Conservation (phyloP, 1,140 invertebrate species). For the Sitodiplosis mosellana region DNA sequence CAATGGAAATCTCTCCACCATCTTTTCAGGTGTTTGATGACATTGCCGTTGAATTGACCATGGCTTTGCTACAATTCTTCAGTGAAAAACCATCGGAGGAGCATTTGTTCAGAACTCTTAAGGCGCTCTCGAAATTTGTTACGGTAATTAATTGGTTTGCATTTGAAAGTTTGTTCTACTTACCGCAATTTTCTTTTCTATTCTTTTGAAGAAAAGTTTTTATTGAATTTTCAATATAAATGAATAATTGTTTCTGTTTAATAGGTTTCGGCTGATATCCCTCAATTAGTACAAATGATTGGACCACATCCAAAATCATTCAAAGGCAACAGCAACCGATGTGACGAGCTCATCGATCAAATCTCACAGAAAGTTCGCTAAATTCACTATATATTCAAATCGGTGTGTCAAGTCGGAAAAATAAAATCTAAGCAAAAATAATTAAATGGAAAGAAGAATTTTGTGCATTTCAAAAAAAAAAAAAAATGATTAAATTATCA, state of each 20-base stretch:
- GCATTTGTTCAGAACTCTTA: constrained; percentile 56
- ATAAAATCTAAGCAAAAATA: too few relatives aligned
- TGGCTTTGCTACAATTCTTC: constrained; percentile 82
- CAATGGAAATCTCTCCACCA: not conserved
- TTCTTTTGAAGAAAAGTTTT: not conserved
- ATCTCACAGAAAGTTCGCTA: constrained; percentile 41
- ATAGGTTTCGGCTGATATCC: constrained; percentile 49
- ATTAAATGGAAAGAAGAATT: too few relatives aligned
- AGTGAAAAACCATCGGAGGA: constrained; percentile 61
- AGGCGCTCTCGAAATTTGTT: constrained; percentile 60
- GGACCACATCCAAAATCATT: constrained; percentile 73
- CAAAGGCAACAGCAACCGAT: constrained; percentile 54
- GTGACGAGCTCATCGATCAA: constrained; percentile 62
- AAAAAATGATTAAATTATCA: too few relatives aligned
- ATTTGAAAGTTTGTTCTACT: constrained; percentile 8
- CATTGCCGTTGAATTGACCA: constrained; percentile 75
- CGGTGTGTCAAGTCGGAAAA: too few relatives aligned
- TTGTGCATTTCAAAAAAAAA: too few relatives aligned
- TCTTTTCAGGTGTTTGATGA: constrained; percentile 72
- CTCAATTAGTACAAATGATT: constrained; percentile 77
- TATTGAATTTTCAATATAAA: not conserved
- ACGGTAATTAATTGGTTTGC: constrained; percentile 34
- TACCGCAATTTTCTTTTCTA: too few relatives aligned
- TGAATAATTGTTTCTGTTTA: not conserved
- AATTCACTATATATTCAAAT: too few relatives aligned